These are phyloP conservation scores for Cheilosia pagana DNA, from an alignment of 2,888 invertebrate genomes.

Conservation along the genomic window DNA sequence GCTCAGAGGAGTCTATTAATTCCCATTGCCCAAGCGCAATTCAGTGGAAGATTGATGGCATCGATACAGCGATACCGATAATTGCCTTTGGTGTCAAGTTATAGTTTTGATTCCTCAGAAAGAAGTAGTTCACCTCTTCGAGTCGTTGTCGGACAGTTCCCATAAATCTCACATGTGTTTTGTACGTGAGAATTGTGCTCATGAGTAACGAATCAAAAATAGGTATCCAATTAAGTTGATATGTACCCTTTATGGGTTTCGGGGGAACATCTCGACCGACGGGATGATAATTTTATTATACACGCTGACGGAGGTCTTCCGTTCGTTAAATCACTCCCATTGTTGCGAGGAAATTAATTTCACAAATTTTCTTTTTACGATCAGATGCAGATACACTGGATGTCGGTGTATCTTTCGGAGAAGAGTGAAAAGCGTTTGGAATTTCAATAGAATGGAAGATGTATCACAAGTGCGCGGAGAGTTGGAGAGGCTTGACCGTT, in stretches of 20 bases:
- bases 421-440: conserved; percentile 28
- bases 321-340: conserved; percentile 50
- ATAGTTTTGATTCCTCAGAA: conserved; percentile 57
- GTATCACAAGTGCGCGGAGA: neutral
- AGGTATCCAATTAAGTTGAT: conserved; percentile 39
- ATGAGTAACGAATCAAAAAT: conserved; percentile 30
- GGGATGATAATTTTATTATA: conserved; percentile 67
- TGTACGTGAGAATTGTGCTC: conserved; percentile 52
- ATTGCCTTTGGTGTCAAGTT: conserved; percentile 72
- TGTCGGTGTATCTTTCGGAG: conserved; percentile 33
- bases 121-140: conserved; percentile 49
- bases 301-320: conserved; percentile 25
- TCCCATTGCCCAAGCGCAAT: conserved; percentile 25
- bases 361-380: conserved; percentile 60
- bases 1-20: conserved; percentile 45
- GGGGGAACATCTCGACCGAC: conserved; percentile 28
- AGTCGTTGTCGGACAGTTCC: conserved; percentile 9
- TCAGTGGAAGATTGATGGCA: conserved; percentile 57
- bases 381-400: conserved; percentile 15
- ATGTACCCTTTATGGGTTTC: conserved; percentile 52
- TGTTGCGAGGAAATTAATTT: conserved; percentile 69
- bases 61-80: conserved; percentile 54
- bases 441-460: conserved; percentile 46
- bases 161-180: conserved; percentile 43
- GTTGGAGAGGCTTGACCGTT: conserved; percentile 42